Conservation (phyloP, 2,113 vertebrate species). For the Pachyramphus minor region DNA sequence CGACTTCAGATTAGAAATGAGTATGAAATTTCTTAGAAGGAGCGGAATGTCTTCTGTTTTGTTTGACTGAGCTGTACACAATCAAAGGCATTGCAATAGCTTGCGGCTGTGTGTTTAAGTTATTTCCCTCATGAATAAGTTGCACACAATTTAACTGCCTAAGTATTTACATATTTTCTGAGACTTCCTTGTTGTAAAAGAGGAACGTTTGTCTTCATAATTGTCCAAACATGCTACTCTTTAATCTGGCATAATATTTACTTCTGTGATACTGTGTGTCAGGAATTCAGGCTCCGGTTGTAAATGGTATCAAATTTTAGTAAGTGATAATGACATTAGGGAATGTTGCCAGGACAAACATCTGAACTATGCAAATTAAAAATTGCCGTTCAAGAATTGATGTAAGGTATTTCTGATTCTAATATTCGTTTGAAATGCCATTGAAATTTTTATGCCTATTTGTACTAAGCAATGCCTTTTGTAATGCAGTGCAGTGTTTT, state of each 20-base stretch:
- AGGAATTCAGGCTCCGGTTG: slow-evolving; percentile 48
- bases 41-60: not conserved
- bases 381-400: not conserved
- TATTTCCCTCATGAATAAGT: not conserved
- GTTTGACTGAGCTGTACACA: not conserved
- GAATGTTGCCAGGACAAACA: slow-evolving; percentile 45
- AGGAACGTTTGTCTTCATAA: slow-evolving; percentile 13
- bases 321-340: slow-evolving; percentile 51
- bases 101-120: not conserved
- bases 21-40: not conserved
- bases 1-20: not conserved
- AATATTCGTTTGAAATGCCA: slow-evolving; percentile 15
- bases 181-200: slow-evolving; percentile 37
- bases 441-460: not conserved
- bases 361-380: slow-evolving; percentile 46
- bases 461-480: not conserved
- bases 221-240: slow-evolving; percentile 50
- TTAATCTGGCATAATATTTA: slow-evolving; percentile 43
- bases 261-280: slow-evolving; percentile 3
- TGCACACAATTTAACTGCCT: slow-evolving; percentile 12
- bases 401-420: not conserved
- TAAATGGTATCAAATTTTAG: slow-evolving; percentile 56
- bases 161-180: slow-evolving; percentile 52
- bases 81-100: not conserved
- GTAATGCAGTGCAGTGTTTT: not conserved